Percentiles rank a stretch among this genome's conserved stretches.
These are phyloP conservation scores for Gerris buenoi DNA, from an alignment of 1,140 invertebrate genomes.

Conservation along the genomic window DNA sequence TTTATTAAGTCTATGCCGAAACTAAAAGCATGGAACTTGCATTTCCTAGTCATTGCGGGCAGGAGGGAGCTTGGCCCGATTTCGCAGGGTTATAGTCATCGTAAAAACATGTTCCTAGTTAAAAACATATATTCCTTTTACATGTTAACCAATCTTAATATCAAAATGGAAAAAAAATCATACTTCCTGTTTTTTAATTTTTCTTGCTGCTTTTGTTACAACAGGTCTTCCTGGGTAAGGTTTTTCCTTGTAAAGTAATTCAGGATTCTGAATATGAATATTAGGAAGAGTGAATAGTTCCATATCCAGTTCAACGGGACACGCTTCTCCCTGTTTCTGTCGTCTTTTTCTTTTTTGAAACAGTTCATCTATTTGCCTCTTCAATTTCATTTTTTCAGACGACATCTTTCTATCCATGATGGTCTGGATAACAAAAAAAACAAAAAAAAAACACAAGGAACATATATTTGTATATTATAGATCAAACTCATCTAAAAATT, in stretches of 20 bases:
- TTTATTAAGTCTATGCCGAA: too few species aligned
- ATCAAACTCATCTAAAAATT: too few species aligned
- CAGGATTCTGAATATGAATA: constrained; percentile 4
- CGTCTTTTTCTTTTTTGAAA: background rate
- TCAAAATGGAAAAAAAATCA: too few species aligned
- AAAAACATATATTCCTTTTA: too few species aligned
- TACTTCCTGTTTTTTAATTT: background rate
- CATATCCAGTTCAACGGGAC: constrained; percentile 4
- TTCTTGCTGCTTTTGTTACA: background rate
- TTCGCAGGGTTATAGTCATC: background rate
- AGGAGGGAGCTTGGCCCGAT: background rate
- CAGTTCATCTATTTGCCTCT: background rate
- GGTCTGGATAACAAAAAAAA: too few species aligned
- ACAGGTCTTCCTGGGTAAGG: constrained; percentile 3
- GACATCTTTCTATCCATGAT: background rate
- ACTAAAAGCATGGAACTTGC: too few species aligned
- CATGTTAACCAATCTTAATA: too few species aligned
- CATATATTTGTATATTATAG: too few species aligned
- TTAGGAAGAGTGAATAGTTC: constrained; percentile 11
- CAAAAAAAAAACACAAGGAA: too few species aligned
- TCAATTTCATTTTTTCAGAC: background rate
- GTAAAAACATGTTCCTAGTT: background rate
- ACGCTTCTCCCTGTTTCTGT: background rate
- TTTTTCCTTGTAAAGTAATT: constrained; percentile 2
- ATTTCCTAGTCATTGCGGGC: too few species aligned